Base-by-base conservation (phyloP, 2,797 vertebrate genomes). In the Eupleurogrammus muticus region DNA sequence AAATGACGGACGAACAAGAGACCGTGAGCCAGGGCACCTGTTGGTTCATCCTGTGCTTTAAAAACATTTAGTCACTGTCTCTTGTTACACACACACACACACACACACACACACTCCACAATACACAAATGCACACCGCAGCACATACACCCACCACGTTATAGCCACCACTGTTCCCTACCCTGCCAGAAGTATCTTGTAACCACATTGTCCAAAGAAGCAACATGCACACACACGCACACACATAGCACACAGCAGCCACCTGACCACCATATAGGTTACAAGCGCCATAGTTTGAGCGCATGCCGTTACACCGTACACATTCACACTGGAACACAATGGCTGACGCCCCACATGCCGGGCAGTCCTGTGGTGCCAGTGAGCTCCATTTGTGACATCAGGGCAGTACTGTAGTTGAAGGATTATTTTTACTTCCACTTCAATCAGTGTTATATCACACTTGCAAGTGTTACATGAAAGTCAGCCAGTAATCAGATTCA, bases 1-100 rank as follows among this genome's bases (percentile, higher is more conserved):
- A 73, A 17, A 64, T 61, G 53, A 66, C 32, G 63, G 40, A 69
- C 70, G 84, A 88, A 89, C 80, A 88, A 89, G 82, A 87, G 81
- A 84, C 77, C 71, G 80, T 57, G 69, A 87, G 74, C 83, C 62
- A 77, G 71, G 84, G 86, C 93, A 94, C 92, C 94, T 94, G 94
- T 95, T 83, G 85, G 87, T 89, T 93, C 88, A 91, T 92, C 91
- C 90, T n/a, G 89, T 87, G 87, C 85, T 87, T 88, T 71, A 86
- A 92, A 42, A 92, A 89, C 82, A 34, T 91, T 91, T 92, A 93
- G 92, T 92, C 89, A 88, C 84, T 80, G 76, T 91, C 89, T 95
- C 91, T 76, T 59, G 90, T 95, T 94, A 88, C 90, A 23, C 62
- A 76, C 76, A 59, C 35, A 63, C 55, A 66, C 46, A 24, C 66